Evolutionary conservation across 2,888 invertebrate species (phyloP), one percentile per base, ranked within the genome.

Genomic region (Aphodius granarius): DNA sequence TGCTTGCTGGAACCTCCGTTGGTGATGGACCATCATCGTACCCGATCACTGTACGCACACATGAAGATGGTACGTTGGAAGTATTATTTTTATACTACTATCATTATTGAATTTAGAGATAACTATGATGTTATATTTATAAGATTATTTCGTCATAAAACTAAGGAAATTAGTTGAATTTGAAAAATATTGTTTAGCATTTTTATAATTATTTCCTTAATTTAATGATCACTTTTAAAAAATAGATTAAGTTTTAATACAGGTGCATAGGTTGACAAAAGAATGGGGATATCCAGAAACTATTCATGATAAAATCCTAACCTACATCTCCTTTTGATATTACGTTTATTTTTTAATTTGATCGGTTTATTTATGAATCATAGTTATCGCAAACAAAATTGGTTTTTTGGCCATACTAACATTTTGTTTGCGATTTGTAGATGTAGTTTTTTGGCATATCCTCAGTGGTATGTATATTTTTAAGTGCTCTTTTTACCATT

Each of bases 41-140:
- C 88, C 96, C 97, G 80, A 94, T 97, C 90, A 92, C 93, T 85
- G 94, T 97, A 84, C 94, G 94, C 90, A 98, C 98, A 82, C 95
- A 96, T 87, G 98, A 98, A 94, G 98, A 97, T 93, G 98, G 99
- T 99, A 97, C 94, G 97, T 95, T 82, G 68, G n/a, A 20, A 66
- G 20, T 68, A 13, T 68, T 68, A 66, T 68, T 68, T 68, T 43
- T 43, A 43, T 43, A n/a, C n/a, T 43, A 43, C 43, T 43, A 43
- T 43, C 43, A 43, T 9, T 43, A 43, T 43, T 13, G 43, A n/a
- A n/a, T n/a, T 43, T 43, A 43, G 43, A 13, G 43, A 9, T 43
- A 43, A 43, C 43, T 43, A 43, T 43, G 9, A 43, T 43, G 43
- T 43, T 43, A 43, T n/a, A n/a, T 43, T 43, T 43, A 13, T 43